These are phyloP conservation scores for Baronia brevicornis DNA, from an alignment of 2,888 invertebrate genomes.

Conservation along the genomic window DNA sequence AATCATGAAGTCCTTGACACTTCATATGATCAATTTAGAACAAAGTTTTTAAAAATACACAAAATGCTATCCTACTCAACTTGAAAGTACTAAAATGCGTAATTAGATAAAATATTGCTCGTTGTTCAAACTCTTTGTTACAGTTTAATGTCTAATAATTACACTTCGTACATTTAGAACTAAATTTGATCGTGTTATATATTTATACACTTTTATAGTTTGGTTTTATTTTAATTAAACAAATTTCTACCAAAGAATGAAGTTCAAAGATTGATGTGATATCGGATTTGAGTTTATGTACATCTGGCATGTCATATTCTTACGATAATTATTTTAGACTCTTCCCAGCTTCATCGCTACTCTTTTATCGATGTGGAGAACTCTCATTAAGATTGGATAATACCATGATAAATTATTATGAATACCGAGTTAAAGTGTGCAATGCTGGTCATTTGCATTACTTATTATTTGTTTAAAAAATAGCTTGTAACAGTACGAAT, in stretches of 20 bases:
- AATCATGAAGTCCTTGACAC: no score
- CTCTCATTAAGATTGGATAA: slow-evolving; percentile 69
- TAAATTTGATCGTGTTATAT: slow-evolving; percentile 3
- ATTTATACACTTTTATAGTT: slow-evolving; percentile 11
- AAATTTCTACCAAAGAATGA: slow-evolving; percentile 32
- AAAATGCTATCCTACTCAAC: slow-evolving; percentile 24
- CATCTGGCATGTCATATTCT: slow-evolving; percentile 32
- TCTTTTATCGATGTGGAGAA: slow-evolving; percentile 61
- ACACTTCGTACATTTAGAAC: slow-evolving; percentile 2
- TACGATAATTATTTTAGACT: slow-evolving; percentile 26
- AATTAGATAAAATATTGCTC: slow-evolving; percentile 45
- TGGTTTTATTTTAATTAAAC: slow-evolving; percentile 12
- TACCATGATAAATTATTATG: slow-evolving; percentile 61
- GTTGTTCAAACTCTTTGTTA: slow-evolving; percentile 30
- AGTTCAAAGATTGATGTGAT: slow-evolving; percentile 25
- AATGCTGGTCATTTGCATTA: slow-evolving; percentile 74
- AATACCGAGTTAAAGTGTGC: slow-evolving; percentile 70
- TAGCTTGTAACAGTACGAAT: slow-evolving; percentile 75
- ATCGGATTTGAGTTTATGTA: slow-evolving; percentile 23
- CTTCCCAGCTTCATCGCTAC: slow-evolving; percentile 28
- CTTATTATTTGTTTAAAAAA: slow-evolving; percentile 71
- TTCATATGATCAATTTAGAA: slow-evolving; percentile 10
- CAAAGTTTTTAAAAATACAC: slow-evolving; percentile 20
- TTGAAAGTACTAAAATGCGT: slow-evolving; percentile 34
- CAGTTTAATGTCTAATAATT: no score